A percentile compares a stretch with the other conserved stretches of the same genome.
phyloP scores from a whole-genome alignment of 2,797 vertebrate species.

The Champsocephalus esox region DNA sequence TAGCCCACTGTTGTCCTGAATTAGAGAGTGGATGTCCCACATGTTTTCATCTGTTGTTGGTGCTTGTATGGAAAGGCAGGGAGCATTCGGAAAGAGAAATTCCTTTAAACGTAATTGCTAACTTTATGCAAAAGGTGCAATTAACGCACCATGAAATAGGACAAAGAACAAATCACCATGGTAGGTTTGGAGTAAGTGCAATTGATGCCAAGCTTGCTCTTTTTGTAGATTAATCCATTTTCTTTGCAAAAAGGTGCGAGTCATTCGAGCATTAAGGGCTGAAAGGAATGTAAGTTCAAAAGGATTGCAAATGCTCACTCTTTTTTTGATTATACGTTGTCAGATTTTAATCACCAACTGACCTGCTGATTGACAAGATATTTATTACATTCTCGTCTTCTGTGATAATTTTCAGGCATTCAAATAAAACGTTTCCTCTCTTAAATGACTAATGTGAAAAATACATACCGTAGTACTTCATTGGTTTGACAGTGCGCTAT shows the following conservation, averaged over 20 bases:
- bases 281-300: constrained; percentile 11
- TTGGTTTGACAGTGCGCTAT: not conserved
- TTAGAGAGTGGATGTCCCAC: not conserved
- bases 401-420: constrained; percentile 3
- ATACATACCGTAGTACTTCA: not conserved
- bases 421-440: not conserved
- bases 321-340: not conserved
- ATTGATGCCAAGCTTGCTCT: constrained; percentile 19
- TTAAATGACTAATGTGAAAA: not conserved
- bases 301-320: constrained; percentile 11
- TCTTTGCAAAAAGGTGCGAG: constrained; percentile 21
- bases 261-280: constrained; percentile 14
- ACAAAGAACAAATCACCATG: constrained; percentile 2
- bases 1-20: not conserved
- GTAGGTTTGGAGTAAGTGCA: constrained; percentile 17
- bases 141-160: constrained; percentile 6
- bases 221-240: constrained; percentile 25
- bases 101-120: not conserved
- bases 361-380: constrained; percentile 12
- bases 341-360: not conserved
- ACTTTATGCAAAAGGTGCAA: constrained; percentile 17
- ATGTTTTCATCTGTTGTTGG: not conserved
- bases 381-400: not conserved
- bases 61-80: not conserved
- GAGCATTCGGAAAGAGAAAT: not conserved